Base-by-base conservation (phyloP, 2,888 invertebrate species). In the Lithophane socia region DNA sequence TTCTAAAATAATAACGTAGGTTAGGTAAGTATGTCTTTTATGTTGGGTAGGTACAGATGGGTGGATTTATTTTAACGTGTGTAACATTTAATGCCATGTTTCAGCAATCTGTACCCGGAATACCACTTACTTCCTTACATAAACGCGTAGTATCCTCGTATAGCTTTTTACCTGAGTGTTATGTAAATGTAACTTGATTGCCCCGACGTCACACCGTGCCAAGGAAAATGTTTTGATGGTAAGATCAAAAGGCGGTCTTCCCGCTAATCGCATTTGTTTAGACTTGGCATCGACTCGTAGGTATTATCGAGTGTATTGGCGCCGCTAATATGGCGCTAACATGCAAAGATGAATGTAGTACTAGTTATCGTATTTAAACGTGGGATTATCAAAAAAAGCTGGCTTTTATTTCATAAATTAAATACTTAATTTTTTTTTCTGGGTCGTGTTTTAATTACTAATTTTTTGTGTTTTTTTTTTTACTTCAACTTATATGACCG, bases 201-300 rank as follows among this genome's bases (percentile, higher is more conserved):
- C 2, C 2, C n/a, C 69, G 76, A 68, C 73, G 67, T 75, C 63
- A 64, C n/a, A 44, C 47, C 12, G 73, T 29, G 73, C 66, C 56
- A 44, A 16, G 56, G 80, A 78, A 83, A 82, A 86, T 87, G 84
- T 87, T 88, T 83, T 69, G 79, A 81, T 79, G 79, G 85, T 85
- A 74, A 85, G 81, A 90, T 90, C 90, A 90, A 87, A 86, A 86
- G 87, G 79, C 85, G 82, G 87, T 88, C 88, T 88, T 83, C 74
- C 73, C n/a, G 63, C 64, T 92, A 90, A 91, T 89, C 83, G 47
- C 75, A 86, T 91, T 90, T 88, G 79, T 87, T 85, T 79, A 75
- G 82, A 82, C 79, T 77, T 69, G 73, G 66, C 74, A 81, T 77
- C 71, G 67, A 65, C 63, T 72, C 64, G 70, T 52, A 52, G 21